Conservation (phyloP, 2,113 vertebrate species). For the Osmerus eperlanus region DNA sequence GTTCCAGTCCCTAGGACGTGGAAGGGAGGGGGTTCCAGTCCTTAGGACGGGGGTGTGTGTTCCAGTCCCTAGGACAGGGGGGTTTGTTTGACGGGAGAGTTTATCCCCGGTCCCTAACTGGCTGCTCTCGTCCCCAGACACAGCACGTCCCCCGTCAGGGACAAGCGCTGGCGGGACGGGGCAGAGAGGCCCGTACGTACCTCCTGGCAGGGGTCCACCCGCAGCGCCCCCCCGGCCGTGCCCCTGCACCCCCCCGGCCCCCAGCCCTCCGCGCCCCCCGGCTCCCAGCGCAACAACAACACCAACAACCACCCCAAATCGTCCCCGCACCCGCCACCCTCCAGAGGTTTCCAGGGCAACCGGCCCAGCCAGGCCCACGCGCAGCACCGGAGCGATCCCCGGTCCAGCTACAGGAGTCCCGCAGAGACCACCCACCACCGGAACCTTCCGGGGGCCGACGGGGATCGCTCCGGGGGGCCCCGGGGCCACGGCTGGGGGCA, state of each 20-base stretch:
- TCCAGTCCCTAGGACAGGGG: too few species aligned
- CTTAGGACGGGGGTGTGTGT: too few species aligned
- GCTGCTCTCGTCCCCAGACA: conserved; percentile 43
- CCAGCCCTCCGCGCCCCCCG: conserved; percentile 18
- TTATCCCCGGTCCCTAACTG: background rate
- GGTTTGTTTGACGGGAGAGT: background rate
- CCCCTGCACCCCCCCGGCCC: background rate
- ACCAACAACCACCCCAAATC: conserved; percentile 28
- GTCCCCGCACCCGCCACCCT: conserved; percentile 35
- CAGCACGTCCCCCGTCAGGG: conserved; percentile 53
- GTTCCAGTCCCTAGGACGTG: too few species aligned
- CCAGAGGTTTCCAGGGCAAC: conserved; percentile 45
- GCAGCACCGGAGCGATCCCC: conserved; percentile 44
- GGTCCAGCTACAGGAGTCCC: conserved; percentile 17
- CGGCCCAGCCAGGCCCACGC: conserved; percentile 27
- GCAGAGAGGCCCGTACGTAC: conserved; percentile 57
- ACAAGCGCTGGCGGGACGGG: conserved; percentile 62
- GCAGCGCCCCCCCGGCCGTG: conserved; percentile 37
- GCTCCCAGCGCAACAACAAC: conserved; percentile 27
- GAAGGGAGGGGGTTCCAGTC: too few species aligned
- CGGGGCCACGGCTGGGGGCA: conserved; percentile 28
- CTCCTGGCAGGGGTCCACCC: conserved; percentile 62
- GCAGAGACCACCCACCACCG: conserved; percentile 8
- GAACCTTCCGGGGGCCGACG: background rate
- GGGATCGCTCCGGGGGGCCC: conserved; percentile 35